Conservation (phyloP, 2,113 vertebrate species). For the Ctenomys sociabilis region DNA sequence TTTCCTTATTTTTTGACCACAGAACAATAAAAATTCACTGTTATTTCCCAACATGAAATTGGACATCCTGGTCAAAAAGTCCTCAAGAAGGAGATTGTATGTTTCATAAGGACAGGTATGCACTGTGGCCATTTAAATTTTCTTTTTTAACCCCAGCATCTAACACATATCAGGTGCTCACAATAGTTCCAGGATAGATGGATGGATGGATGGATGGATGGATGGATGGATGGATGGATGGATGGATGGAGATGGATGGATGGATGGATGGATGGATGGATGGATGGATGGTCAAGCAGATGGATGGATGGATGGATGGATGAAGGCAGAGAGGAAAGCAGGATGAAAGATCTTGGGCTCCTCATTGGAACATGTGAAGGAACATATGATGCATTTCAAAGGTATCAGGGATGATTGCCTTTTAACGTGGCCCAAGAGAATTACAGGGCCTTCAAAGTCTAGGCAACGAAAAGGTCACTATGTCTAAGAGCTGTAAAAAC, state of each 20-base stretch:
- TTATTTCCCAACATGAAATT: not conserved
- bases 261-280: too few relatives aligned
- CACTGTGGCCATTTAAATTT: not conserved
- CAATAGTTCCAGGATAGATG: not conserved
- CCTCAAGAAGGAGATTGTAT: not conserved
- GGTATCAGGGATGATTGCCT: not conserved
- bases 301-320: too few relatives aligned
- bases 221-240: not conserved
- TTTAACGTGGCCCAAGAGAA: not conserved
- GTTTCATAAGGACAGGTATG: not conserved
- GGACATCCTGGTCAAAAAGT: not conserved
- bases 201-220: not conserved
- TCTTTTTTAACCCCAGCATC: not conserved
- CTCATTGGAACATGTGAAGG: not conserved
- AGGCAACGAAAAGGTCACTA: not conserved
- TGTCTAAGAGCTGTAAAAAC: not conserved
- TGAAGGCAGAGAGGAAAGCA: too few relatives aligned
- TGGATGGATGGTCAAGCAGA: too few relatives aligned
- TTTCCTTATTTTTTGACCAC: constrained; percentile 14
- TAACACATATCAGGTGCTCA: not conserved
- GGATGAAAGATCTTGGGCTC: not conserved
- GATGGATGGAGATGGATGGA: not conserved
- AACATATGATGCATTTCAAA: not conserved
- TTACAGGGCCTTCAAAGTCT: not conserved
- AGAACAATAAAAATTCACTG: not conserved